phyloP scores from a whole-genome alignment of 2,888 invertebrate species.

The Hermodice carunculata region DNA sequence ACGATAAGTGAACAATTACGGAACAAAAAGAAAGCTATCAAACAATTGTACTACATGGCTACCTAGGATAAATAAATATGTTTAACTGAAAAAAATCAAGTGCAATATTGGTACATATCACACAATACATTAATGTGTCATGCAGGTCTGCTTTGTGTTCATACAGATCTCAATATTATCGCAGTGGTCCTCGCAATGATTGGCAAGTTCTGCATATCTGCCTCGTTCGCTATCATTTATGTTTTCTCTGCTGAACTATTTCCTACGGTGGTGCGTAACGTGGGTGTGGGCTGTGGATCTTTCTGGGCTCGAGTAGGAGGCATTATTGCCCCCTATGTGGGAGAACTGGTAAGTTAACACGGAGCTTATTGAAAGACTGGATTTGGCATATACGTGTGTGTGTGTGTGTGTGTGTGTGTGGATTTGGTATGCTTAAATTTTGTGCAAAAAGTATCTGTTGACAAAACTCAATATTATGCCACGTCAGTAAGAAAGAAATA shows the following conservation, averaged over 20 bases:
- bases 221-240: constrained; percentile 86
- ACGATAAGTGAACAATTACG: not conserved
- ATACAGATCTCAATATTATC: constrained; percentile 11
- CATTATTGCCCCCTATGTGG: constrained; percentile 85
- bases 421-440: no score
- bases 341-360: constrained; percentile 68
- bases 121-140: no score
- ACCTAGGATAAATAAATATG: no score
- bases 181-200: constrained; percentile 77
- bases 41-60: no score
- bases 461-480: no score
- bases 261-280: constrained; percentile 76
- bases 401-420: not conserved
- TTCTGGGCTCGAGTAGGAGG: constrained; percentile 88
- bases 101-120: no score
- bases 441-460: no score
- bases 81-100: no score
- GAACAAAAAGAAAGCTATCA: no score
- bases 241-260: constrained; percentile 90
- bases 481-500: no score
- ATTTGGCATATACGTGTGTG: not conserved
- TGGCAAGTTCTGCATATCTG: constrained; percentile 84
- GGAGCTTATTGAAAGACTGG: no score
- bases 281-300: constrained; percentile 83
- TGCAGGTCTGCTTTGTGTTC: no score